Evolutionary conservation across 2,113 vertebrate genomes (phyloP).

Genomic region (Ochotona princeps): DNA sequence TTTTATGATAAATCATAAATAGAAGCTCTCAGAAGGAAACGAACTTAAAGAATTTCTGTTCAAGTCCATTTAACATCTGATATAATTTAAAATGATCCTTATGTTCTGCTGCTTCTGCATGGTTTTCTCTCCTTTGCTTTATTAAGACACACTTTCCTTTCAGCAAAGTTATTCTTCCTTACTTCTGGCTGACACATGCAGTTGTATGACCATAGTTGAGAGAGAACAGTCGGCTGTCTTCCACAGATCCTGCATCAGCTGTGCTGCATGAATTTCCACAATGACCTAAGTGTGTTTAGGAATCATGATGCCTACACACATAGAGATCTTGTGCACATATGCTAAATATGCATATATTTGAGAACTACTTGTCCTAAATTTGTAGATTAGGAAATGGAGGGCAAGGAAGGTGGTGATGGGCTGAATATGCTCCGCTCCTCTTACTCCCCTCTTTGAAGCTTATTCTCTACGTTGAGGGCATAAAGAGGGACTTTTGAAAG

Average conservation of each 20-base stretch:
- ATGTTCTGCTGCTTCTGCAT: neutral
- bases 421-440: neutral
- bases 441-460: neutral
- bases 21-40: neutral
- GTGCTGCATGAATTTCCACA: neutral
- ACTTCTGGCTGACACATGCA: neutral
- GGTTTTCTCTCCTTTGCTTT: slow-evolving; percentile 10
- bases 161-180: neutral
- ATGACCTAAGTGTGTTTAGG: neutral
- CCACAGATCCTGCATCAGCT: neutral
- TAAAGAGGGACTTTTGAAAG: neutral
- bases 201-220: neutral
- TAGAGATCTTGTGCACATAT: neutral
- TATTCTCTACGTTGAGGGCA: neutral
- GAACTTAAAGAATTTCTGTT: neutral
- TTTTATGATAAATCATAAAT: neutral
- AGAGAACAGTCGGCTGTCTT: neutral
- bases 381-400: neutral
- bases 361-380: neutral
- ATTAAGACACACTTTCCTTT: neutral
- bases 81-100: neutral
- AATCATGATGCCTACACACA: neutral
- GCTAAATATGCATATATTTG: neutral
- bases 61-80: neutral
- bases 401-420: fast-evolving